A percentile compares a stretch with the other conserved stretches of the same genome.
Evolutionary conservation across 2,113 vertebrate genomes (phyloP).

Genomic region (Stictonetta naevosa): DNA sequence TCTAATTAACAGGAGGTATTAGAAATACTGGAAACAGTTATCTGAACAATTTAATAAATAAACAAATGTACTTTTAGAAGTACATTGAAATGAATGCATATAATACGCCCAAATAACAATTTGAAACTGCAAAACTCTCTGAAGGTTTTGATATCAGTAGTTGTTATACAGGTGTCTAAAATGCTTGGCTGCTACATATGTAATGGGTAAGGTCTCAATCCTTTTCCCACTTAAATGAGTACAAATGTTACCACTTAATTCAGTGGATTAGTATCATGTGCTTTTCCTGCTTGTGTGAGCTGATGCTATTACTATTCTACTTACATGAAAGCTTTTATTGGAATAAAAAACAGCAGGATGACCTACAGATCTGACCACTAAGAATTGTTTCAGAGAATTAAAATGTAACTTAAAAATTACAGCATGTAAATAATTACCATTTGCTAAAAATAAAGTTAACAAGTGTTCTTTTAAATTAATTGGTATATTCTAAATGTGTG

Average conservation of each 20-base stretch:
- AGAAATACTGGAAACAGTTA: background rate
- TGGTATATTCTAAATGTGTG: background rate
- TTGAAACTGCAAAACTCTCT: background rate
- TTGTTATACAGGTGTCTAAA: background rate
- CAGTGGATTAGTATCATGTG: background rate
- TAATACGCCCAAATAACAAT: background rate
- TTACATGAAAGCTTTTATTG: background rate
- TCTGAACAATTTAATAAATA: background rate
- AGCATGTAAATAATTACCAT: slow-evolving; percentile 5
- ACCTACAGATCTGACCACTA: background rate
- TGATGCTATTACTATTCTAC: background rate
- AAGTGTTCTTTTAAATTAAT: background rate
- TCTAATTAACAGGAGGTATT: background rate
- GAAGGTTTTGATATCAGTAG: background rate
- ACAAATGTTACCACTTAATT: background rate
- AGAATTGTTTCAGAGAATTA: background rate
- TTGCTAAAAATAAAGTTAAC: slow-evolving; percentile 11
- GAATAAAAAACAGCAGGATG: background rate
- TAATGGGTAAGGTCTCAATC: background rate
- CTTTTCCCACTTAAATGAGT: background rate
- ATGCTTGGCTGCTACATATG: background rate
- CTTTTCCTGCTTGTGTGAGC: background rate
- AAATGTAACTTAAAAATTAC: background rate
- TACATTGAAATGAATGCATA: background rate
- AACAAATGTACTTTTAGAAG: background rate